Conservation (phyloP, 2,888 invertebrate genomes). For the Drosophila prolongata region DNA sequence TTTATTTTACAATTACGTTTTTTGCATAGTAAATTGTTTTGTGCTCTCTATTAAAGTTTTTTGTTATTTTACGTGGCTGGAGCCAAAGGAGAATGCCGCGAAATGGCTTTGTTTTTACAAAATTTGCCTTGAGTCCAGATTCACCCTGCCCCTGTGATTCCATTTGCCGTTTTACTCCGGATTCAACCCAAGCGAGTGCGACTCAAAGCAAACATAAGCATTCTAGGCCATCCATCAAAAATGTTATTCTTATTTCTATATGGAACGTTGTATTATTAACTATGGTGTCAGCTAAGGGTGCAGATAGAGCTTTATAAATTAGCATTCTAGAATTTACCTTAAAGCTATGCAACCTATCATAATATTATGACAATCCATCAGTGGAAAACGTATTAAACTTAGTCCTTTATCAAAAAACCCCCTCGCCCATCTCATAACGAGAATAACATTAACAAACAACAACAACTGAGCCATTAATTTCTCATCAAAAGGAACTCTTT, state of each 20-base stretch:
- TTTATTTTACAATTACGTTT: conserved; percentile 39
- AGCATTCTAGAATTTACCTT: conserved; percentile 28
- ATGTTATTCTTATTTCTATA: neutral
- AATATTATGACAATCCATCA: conserved; percentile 36
- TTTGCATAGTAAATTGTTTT: conserved; percentile 34
- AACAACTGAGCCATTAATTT: conserved; percentile 39
- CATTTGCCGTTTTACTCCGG: neutral
- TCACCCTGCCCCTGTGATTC: neutral
- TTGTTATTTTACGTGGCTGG: conserved; percentile 32
- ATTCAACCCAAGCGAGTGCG: neutral
- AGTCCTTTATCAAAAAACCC: conserved; percentile 5
- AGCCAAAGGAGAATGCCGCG: conserved; percentile 10
- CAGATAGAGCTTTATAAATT: conserved; percentile 33
- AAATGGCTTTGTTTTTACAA: conserved; percentile 20
- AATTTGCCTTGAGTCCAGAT: conserved; percentile 3
- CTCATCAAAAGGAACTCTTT: conserved; percentile 46
- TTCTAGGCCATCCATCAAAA: conserved; percentile 30
- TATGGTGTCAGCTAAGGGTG: conserved; percentile 32
- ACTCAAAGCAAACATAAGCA: conserved; percentile 28
- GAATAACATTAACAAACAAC: conserved; percentile 4
- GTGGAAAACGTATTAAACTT: conserved; percentile 33
- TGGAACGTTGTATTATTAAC: conserved; percentile 38
- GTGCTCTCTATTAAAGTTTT: conserved; percentile 20
- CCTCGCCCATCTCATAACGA: neutral
- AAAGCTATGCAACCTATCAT: conserved; percentile 40